A percentile compares a stretch with the other conserved stretches of the same genome.
Conservation (phyloP, 2,797 vertebrate species). For the Garrulus glandarius region DNA sequence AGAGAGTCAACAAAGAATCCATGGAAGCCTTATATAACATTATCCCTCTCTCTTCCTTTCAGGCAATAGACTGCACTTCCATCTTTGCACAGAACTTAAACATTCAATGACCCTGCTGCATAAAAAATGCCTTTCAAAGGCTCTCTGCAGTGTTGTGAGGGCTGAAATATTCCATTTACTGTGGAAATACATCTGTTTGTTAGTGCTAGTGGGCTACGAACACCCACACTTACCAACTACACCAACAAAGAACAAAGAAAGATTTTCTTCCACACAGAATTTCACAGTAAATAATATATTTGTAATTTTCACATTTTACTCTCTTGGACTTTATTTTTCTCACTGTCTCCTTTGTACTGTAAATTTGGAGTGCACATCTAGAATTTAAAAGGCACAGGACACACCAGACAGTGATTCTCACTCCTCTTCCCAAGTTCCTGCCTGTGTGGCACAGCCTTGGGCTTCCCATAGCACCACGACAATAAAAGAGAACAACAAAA, state of each 20-base stretch:
- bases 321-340: background rate
- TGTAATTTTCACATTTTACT: background rate
- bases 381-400: background rate
- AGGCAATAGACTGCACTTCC: background rate
- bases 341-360: background rate
- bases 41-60: background rate
- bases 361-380: background rate
- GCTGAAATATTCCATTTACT: background rate
- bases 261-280: background rate
- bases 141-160: background rate
- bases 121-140: background rate
- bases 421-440: background rate
- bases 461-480: background rate
- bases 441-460: background rate
- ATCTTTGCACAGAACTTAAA: background rate
- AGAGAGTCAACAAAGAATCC: background rate
- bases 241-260: background rate
- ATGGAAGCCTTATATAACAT: background rate
- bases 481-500: background rate
- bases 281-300: background rate
- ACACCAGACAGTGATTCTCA: background rate
- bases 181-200: background rate
- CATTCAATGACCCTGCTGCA: background rate
- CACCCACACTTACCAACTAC: background rate
- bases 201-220: background rate